phyloP scores from a whole-genome alignment of 2,113 vertebrate species.

The Siphamia tubifer region DNA sequence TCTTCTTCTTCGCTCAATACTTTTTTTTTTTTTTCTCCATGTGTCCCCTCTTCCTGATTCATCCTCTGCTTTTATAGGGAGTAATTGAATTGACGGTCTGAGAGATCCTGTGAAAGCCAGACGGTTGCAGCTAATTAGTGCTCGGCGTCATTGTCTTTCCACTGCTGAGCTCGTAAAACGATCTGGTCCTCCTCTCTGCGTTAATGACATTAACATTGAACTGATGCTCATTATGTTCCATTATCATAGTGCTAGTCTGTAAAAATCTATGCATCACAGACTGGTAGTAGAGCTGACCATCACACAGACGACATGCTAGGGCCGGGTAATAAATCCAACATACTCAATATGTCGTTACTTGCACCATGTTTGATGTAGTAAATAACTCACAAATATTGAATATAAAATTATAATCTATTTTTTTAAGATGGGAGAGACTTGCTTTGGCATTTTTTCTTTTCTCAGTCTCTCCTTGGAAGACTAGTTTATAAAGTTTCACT shows the following conservation, averaged over 20 bases:
- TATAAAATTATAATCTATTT: too few relatives aligned
- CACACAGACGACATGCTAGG: background rate
- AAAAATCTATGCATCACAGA: slow-evolving; percentile 17
- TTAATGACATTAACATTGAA: slow-evolving; percentile 76
- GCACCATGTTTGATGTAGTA: too few relatives aligned
- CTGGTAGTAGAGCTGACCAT: background rate
- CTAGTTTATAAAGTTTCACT: too few relatives aligned
- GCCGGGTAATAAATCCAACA: too few relatives aligned
- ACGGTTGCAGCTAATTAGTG: slow-evolving; percentile 76
- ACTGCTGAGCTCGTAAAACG: slow-evolving; percentile 67
- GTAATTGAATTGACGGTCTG: slow-evolving; percentile 74
- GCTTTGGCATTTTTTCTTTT: too few relatives aligned
- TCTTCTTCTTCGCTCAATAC: slow-evolving; percentile 5
- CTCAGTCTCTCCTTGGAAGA: too few relatives aligned
- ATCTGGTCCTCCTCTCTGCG: slow-evolving; percentile 37
- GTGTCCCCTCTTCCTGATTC: slow-evolving; percentile 44
- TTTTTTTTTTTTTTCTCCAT: slow-evolving; percentile 26
- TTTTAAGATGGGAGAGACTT: too few relatives aligned
- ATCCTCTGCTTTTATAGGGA: slow-evolving; percentile 57
- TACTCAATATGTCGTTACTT: too few relatives aligned
- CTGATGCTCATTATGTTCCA: slow-evolving; percentile 56
- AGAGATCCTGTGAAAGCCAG: slow-evolving; percentile 65
- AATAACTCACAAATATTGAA: too few relatives aligned
- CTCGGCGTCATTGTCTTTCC: slow-evolving; percentile 59
- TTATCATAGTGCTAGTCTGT: slow-evolving; percentile 37